Evolutionary conservation across 2,797 vertebrate genomes (phyloP).

Genomic region (Trachops cirrhosus): DNA sequence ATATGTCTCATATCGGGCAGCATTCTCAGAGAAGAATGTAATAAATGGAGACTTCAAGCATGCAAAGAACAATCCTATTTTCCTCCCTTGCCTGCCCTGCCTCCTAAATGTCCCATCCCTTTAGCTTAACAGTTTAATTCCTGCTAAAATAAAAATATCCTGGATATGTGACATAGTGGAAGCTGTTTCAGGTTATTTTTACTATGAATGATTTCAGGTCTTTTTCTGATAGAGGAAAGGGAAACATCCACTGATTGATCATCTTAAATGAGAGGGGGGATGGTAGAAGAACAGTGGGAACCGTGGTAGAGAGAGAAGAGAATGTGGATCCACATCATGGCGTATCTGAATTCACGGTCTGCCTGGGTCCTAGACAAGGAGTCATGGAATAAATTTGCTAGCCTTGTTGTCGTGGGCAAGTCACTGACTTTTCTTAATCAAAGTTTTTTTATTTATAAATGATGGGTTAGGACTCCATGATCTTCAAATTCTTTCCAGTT

Average conservation of each 20-base stretch:
- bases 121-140: conserved; percentile 12
- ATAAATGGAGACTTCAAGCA: conserved; percentile 4
- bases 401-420: background rate
- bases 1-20: background rate
- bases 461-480: background rate
- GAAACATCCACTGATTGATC: background rate
- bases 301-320: background rate
- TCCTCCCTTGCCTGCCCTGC: background rate
- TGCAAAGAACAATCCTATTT: background rate
- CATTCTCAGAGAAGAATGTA: background rate
- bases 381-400: background rate
- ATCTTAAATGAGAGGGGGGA: background rate
- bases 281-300: background rate
- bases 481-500: background rate
- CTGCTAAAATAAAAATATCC: conserved; percentile 36
- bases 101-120: background rate
- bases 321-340: background rate
- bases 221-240: conserved; percentile 16
- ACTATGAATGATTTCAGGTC: background rate
- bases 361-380: background rate
- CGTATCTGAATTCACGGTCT: background rate
- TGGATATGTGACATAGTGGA: conserved; percentile 14
- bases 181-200: conserved; percentile 7
- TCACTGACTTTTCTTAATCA: background rate
- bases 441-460: conserved; percentile 11